Percentiles rank a stretch among this genome's conserved stretches.
These are phyloP conservation scores for Callitettix versicolor DNA, from an alignment of 1,140 invertebrate genomes.

Conservation along the genomic window DNA sequence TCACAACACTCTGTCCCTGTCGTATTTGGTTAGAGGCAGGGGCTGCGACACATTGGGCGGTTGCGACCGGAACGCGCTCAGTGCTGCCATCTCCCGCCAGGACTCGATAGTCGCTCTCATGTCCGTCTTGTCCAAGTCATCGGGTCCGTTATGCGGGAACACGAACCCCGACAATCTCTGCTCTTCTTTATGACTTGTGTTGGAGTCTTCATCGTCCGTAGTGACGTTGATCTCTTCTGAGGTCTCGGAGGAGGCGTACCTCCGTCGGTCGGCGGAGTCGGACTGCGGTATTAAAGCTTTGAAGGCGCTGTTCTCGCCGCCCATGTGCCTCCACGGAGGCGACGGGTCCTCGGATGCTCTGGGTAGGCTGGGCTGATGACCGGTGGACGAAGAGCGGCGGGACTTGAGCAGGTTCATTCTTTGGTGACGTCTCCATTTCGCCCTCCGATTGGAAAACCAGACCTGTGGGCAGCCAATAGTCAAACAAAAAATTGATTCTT, in stretches of 20 bases:
- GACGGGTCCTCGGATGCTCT: slow-evolving; percentile 30
- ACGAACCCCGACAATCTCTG: background rate
- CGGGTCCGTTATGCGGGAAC: background rate
- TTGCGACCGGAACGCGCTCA: slow-evolving; percentile 3
- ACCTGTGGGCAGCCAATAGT: slow-evolving; percentile 51
- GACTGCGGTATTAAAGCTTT: slow-evolving; percentile 40
- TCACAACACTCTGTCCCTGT: slow-evolving; percentile 14
- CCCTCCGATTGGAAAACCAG: slow-evolving; percentile 98
- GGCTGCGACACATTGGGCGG: slow-evolving; percentile 19
- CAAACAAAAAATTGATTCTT: background rate
- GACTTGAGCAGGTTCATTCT: slow-evolving; percentile 83
- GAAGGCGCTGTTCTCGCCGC: slow-evolving; percentile 82
- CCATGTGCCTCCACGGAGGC: slow-evolving; percentile 38
- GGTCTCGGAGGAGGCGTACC: slow-evolving; percentile 24
- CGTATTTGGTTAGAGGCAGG: slow-evolving; percentile 25
- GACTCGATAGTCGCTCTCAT: slow-evolving; percentile 20
- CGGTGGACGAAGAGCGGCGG: slow-evolving; percentile 41
- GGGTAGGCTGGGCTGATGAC: slow-evolving; percentile 33
- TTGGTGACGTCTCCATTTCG: slow-evolving; percentile 92
- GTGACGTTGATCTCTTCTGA: slow-evolving; percentile 30
- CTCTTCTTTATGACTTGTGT: background rate
- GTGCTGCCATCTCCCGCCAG: slow-evolving; percentile 23
- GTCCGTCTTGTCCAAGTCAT: slow-evolving; percentile 10
- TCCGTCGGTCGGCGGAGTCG: slow-evolving; percentile 2
- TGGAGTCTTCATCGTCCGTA: slow-evolving; percentile 25